These are phyloP conservation scores for Priocnemis perturbator DNA, from an alignment of 2,888 invertebrate species.

Conservation along the genomic window DNA sequence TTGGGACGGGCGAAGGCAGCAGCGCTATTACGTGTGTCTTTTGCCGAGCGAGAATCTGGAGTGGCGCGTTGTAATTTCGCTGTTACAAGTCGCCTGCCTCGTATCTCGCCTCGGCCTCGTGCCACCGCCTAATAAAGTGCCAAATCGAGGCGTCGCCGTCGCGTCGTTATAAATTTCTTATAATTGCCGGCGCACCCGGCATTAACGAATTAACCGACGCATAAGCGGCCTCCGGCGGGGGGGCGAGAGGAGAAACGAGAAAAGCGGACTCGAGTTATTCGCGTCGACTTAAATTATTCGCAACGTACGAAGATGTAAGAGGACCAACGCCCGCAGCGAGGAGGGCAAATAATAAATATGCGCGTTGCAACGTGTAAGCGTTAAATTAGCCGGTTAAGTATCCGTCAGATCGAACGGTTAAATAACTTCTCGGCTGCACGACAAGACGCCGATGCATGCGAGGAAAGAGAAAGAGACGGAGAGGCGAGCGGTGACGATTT, in stretches of 20 bases:
- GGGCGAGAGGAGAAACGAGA: background rate
- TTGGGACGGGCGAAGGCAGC: no score
- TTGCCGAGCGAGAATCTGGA: conserved; percentile 32
- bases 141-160: background rate
- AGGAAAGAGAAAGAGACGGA: conserved; percentile 21
- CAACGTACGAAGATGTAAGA: conserved; percentile 16
- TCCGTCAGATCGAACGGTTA: conserved; percentile 44
- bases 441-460: conserved; percentile 12
- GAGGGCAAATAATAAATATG: conserved; percentile 47
- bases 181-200: conserved; percentile 2
- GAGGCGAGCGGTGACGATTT: background rate
- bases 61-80: conserved; percentile 41
- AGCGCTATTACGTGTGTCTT: background rate
- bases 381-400: conserved; percentile 54
- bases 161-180: conserved; percentile 9
- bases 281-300: conserved; percentile 6
- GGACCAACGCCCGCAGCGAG: conserved; percentile 31
- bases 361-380: conserved; percentile 36
- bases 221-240: background rate
- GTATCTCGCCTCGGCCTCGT: background rate
- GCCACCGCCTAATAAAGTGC: conserved; percentile 9
- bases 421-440: conserved; percentile 33
- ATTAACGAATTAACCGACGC: conserved; percentile 7
- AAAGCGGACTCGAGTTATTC: background rate
- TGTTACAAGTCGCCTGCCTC: background rate